A percentile compares a stretch with the other conserved stretches of the same genome.
phyloP scores from a whole-genome alignment of 2,888 invertebrate species.

The Seira ritae region DNA sequence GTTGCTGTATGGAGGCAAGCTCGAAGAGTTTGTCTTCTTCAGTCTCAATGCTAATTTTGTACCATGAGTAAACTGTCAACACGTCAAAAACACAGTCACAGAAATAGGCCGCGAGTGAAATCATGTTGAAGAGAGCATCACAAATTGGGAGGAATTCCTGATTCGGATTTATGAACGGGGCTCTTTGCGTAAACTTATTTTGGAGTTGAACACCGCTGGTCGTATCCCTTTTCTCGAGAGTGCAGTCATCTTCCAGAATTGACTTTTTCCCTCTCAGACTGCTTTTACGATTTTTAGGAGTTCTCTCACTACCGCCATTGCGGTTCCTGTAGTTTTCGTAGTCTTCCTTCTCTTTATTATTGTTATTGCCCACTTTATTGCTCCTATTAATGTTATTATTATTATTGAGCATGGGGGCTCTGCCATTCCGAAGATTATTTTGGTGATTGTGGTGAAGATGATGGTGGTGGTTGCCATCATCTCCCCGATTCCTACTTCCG shows the following conservation, averaged over 20 bases:
- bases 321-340: conserved; percentile 21
- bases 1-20: conserved; percentile 17
- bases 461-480: neutral
- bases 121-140: conserved; percentile 93
- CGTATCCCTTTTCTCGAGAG: neutral
- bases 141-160: conserved; percentile 91
- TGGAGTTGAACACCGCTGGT: neutral
- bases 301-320: conserved; percentile 28
- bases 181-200: conserved; percentile 46
- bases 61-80: conserved; percentile 89
- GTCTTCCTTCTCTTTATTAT: conserved; percentile 35
- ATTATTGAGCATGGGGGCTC: conserved; percentile 16
- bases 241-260: conserved; percentile 54
- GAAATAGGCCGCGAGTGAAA: conserved; percentile 91
- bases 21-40: conserved; percentile 33
- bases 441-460: too few species aligned
- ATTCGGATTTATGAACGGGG: conserved; percentile 55
- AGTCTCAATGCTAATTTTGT: conserved; percentile 79
- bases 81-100: conserved; percentile 94
- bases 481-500: neutral
- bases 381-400: conserved; percentile 36
- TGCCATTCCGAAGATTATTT: conserved; percentile 6
- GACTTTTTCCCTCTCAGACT: conserved; percentile 48
- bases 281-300: conserved; percentile 40
- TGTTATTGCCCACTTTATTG: conserved; percentile 37